Base-by-base conservation (phyloP, 64 coral and sea anemone species). In the Astreopora myriophthalma region DNA sequence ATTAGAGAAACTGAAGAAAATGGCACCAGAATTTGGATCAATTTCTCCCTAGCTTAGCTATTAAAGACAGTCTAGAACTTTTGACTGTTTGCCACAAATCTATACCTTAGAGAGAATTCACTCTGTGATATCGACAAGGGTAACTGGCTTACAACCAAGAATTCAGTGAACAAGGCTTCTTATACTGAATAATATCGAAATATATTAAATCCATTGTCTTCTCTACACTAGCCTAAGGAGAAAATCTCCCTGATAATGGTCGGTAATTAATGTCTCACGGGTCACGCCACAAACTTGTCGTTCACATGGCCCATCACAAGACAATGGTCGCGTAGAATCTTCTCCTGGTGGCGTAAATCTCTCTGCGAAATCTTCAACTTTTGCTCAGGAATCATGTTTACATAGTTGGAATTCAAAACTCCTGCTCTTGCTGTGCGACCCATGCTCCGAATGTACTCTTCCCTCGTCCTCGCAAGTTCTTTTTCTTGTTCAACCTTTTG, bases 301-400 rank as follows among this genome's bases (percentile, higher is more conserved):
- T 99, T 99, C 7, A 95, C 97, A 78, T 74, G 73, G 2, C 97
- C 97, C 97, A 99, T 99, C 37, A 79, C 87, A 67, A 99, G 49
- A 61, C 97, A 99, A 30, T 70, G 29, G 69, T 99, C 91, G 17
- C 97, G 91, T 38, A 99, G 69, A 73, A 88, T 79, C 42, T 93
- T 95, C 68, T 95, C 94, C 67, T 99, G 97, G 31, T 99, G 91
- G 22, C 93, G 94, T 16, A 99, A 34, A 88, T 99, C 97, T 70
- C 91, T 93, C 75, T 95, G 93, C 38, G 91, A 92, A 42, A 93
- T 80, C 14, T 66, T 79, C 1, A 91, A 79, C 46, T 99, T 88
- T 26, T 95, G 82, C 34, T 99, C 97, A 49, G 75, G 49, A 37
- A 96, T 83, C 97, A 99, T 99, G 34, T 95, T 76, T 16, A 92